These are phyloP conservation scores for Apostichopus californicus DNA, from an alignment of 35 echinoderm and acorn worm species.

Conservation along the genomic window DNA sequence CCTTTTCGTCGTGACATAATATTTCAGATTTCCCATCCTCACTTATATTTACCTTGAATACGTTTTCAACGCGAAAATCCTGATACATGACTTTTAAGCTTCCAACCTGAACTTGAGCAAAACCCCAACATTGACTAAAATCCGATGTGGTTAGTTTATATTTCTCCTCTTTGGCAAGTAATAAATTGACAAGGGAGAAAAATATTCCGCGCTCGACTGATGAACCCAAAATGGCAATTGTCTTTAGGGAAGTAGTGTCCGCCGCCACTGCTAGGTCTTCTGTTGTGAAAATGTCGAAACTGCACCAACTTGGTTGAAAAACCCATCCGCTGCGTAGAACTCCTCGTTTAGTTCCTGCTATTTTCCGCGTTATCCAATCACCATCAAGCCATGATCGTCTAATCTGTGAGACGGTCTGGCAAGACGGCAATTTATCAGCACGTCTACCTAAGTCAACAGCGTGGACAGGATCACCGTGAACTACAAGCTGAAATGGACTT, in stretches of 20 bases:
- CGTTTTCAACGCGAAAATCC: neutral
- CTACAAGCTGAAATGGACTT: neutral
- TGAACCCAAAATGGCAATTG: conserved; percentile 20
- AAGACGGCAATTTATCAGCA: conserved; percentile 2
- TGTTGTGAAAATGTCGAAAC: conserved; percentile 3
- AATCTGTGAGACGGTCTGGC: conserved; percentile 19
- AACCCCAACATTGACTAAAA: conserved; percentile 30
- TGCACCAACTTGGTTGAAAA: conserved; percentile 29
- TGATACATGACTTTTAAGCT: conserved; percentile 25
- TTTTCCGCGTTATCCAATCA: neutral
- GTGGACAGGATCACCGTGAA: neutral
- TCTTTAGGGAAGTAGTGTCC: neutral
- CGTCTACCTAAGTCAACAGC: neutral
- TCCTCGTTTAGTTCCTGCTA: neutral
- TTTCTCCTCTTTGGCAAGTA: neutral
- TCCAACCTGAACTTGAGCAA: neutral
- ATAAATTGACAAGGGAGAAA: neutral
- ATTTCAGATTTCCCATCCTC: neutral
- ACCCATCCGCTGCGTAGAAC: conserved; percentile 19
- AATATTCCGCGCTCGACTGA: conserved; percentile 31
- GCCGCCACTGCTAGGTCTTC: conserved; percentile 13
- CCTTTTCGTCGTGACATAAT: conserved; percentile 28
- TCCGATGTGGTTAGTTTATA: neutral
- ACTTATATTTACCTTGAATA: neutral
- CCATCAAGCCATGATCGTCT: conserved; percentile 15